Base-by-base conservation (phyloP, 1,140 invertebrate genomes). In the Euglossa dilemma region DNA sequence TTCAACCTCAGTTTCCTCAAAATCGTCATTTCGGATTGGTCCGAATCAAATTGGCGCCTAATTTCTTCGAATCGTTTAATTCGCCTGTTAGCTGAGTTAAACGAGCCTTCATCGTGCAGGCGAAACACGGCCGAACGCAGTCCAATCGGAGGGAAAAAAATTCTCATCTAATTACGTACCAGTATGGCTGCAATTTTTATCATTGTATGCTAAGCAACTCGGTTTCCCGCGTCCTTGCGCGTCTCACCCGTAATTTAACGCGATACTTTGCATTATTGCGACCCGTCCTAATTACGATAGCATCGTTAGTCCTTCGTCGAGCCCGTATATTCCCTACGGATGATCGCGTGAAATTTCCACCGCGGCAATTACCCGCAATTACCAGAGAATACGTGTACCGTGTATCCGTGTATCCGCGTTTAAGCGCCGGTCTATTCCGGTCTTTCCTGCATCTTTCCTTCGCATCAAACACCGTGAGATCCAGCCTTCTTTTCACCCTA, bases 341-440 rank as follows among this genome's bases (percentile, higher is more conserved):
- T 36, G 52, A 87, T 84, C 83, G 81, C 86, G 66, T 66, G 80
- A 85, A 79, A 90, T 90, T 89, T 89, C 78, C 85, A 87, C 81
- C 82, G 82, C 74, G 83, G 80, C 84, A 88, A 89, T 90, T 88
- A 88, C 74, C 84, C 83, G 79, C 86, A 86, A 87, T 87, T 86
- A 87, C 76, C 36, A 52, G 70, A 74, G 12, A 54, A 54, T 28
- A 54, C 11, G 43, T 20, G 36, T 8, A 61, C 36, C 14, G 7
- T n/a, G 3, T 56, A n/a, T 54, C 9, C 79, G 80, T 83, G 79
- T 85, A 84, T 57, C 45, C n/a, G 57, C 61, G 79, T 80, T 83
- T 75, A 64, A 80, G 79, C 71, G 85, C 11, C 36, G 16, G 2
- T 71, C 12, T 23, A 70, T 56, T 50, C 18, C 14, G 14, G 16